Evolutionary conservation across 2,113 vertebrate species (phyloP).

Genomic region (Piprites chloris): DNA sequence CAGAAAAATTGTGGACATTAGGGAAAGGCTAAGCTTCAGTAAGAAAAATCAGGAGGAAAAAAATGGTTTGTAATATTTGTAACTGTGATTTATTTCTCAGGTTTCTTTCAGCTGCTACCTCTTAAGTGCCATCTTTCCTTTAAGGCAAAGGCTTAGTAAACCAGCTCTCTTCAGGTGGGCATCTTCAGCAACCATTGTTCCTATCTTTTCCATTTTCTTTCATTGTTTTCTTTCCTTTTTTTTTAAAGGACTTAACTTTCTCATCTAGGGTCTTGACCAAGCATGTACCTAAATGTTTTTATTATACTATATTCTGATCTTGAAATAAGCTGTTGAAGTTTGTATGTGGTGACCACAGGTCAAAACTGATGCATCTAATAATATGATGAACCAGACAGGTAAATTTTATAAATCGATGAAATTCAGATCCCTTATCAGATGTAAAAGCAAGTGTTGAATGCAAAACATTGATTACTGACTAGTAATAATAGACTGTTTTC

Average conservation of each 20-base stretch:
- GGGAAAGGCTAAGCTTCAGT: not conserved
- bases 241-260: not conserved
- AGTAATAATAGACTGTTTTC: not conserved
- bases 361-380: not conserved
- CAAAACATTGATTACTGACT: not conserved
- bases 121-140: not conserved
- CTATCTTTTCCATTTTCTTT: not conserved
- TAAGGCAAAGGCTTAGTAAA: not conserved
- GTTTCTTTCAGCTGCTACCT: not conserved
- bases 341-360: not conserved
- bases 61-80: not conserved
- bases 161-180: not conserved
- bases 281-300: not conserved
- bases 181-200: not conserved
- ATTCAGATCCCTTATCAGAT: not conserved
- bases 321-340: not conserved
- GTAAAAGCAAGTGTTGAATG: not conserved
- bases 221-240: not conserved
- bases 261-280: not conserved
- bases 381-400: not conserved
- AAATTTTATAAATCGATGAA: not conserved
- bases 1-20: not conserved
- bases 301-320: not conserved
- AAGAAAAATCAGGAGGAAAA: not conserved
- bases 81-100: not conserved